A percentile compares a stretch with the other conserved stretches of the same genome.
Conservation (phyloP, 2,113 vertebrate species). For the Poicephalus meyeri region DNA sequence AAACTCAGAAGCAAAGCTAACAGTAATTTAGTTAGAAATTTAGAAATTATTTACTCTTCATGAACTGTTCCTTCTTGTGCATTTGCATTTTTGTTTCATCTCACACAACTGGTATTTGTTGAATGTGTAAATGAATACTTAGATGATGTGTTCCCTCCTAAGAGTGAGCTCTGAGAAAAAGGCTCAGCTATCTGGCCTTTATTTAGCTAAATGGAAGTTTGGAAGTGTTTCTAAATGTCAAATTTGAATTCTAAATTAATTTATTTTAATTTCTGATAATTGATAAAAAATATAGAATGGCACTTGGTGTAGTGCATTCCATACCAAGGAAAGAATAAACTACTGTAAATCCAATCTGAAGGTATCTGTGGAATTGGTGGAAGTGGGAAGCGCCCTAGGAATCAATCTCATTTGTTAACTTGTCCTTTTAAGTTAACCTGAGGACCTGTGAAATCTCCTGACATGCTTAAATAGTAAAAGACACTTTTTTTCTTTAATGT, state of each 20-base stretch:
- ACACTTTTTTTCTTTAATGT: neutral
- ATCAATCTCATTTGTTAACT: neutral
- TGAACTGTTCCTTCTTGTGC: neutral
- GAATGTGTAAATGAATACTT: neutral
- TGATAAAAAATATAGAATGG: neutral
- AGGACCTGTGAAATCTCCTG: neutral
- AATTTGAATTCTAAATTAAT: neutral
- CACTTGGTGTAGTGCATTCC: neutral
- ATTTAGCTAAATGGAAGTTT: neutral
- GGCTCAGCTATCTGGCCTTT: neutral
- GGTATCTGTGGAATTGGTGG: neutral
- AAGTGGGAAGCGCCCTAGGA: neutral
- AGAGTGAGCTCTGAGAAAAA: neutral
- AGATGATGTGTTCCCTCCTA: neutral
- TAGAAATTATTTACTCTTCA: neutral
- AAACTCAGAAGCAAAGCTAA: neutral
- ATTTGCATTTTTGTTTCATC: neutral
- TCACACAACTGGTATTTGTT: neutral
- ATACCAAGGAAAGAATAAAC: neutral
- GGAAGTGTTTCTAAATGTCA: neutral
- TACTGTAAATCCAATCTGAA: neutral
- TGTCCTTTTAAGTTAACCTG: neutral
- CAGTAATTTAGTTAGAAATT: neutral
- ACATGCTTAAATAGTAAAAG: neutral
- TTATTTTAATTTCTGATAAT: neutral